Conservation (phyloP, 2,113 vertebrate species). For the Ailuropoda melanoleuca region DNA sequence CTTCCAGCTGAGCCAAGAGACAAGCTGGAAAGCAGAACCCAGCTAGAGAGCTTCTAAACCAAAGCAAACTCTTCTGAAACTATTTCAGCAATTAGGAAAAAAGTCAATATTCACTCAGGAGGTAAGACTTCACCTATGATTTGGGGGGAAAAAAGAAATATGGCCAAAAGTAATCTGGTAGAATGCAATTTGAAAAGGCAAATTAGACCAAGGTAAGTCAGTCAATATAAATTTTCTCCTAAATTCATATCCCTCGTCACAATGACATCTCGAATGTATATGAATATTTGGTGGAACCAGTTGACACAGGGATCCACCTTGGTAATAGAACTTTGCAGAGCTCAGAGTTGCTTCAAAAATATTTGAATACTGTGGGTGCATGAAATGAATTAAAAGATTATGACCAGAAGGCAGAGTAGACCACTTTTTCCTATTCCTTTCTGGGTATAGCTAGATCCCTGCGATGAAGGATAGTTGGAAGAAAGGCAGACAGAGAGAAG, state of each 20-base stretch:
- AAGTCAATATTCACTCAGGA: not conserved
- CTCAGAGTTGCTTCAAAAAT: not conserved
- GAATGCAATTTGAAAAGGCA: conserved; percentile 8
- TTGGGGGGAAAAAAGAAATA: not conserved
- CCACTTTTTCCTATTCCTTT: not conserved
- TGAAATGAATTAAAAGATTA: not conserved
- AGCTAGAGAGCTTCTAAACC: not conserved
- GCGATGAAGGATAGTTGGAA: not conserved
- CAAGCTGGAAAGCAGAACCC: not conserved
- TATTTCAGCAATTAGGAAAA: not conserved
- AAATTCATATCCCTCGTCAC: not conserved
- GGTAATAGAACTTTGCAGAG: not conserved
- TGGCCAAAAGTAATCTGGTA: not conserved
- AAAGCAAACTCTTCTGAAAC: conserved; percentile 31
- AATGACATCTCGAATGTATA: not conserved
- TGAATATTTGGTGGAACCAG: not conserved
- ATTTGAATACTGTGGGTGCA: not conserved
- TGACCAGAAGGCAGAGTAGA: not conserved
- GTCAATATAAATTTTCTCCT: not conserved
- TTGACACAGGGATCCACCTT: not conserved
- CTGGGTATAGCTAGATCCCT: not conserved
- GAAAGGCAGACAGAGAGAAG: not conserved
- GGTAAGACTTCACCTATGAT: not conserved
- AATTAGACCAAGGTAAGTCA: conserved; percentile 2
- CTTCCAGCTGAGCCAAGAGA: not conserved